Evolutionary conservation across 2,888 invertebrate species (phyloP).

Genomic region (Eupeodes luniger): DNA sequence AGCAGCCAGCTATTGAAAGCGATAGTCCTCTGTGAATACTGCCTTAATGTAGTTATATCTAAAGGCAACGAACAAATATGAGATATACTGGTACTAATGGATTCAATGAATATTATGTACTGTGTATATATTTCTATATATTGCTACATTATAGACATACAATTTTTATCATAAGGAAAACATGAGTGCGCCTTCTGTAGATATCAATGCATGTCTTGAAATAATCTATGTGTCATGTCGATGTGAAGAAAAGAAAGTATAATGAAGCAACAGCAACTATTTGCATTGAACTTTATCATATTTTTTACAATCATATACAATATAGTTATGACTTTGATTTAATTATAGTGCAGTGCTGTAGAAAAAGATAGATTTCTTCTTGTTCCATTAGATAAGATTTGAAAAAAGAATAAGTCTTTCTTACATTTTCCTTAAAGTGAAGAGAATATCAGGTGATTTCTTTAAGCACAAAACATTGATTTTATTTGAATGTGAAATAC

Average conservation of each 20-base stretch:
- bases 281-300: neutral
- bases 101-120: neutral
- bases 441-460: too few species aligned
- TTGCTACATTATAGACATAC: neutral
- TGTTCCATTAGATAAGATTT: too few species aligned
- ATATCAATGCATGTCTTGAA: neutral
- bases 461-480: too few species aligned
- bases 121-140: too few species aligned
- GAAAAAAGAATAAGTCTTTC: too few species aligned
- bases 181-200: neutral
- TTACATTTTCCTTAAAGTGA: too few species aligned
- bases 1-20: neutral
- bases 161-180: slow-evolving; percentile 1
- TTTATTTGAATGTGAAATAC: too few species aligned
- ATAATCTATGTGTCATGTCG: neutral
- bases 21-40: slow-evolving; percentile 3
- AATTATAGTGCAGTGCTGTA: neutral
- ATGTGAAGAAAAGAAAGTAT: neutral
- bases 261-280: neutral
- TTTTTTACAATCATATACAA: neutral
- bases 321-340: neutral
- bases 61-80: neutral
- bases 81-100: neutral
- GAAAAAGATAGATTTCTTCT: too few species aligned
- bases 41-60: neutral